Evolutionary conservation across 2,797 vertebrate species (phyloP), one percentile per base, ranked within the genome.

Genomic region (Pterois miles): DNA sequence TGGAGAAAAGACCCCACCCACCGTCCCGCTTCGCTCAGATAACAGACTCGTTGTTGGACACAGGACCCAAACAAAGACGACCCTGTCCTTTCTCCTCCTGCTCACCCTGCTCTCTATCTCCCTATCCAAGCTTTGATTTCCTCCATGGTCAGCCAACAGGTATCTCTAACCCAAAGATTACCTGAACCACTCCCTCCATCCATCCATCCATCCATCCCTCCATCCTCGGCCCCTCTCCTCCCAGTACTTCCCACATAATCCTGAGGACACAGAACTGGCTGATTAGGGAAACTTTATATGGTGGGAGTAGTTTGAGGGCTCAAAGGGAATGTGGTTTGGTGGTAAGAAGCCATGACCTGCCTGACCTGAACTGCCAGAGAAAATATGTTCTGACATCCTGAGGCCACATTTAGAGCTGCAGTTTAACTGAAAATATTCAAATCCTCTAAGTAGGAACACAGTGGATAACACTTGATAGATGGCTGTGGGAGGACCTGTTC

Each of bases 41-140:
- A 95, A 96, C 94, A 46, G 93, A 58, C 86, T 86, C 87, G 89
- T 95, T 95, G 94, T 96, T 94, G 90, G 88, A 76, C 20, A 36
- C 71, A 54, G 87, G 86, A 84, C 86, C 81, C 80, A 82, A 92
- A 96, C 95, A 96, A 96, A 95, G 93, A 88, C 89, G 70, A 92
- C 92, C 93, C 94, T 96, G 95, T 96, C 88, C 87, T 87, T 87
- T 65, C 83, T 81, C 76, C 80, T 80, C 88, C 80, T 80, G 65
- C 81, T 71, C 81, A 59, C 85, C 65, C 65, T 53, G 0, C 82
- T 78, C 81, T 50, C 84, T 68, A 62, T 86, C 84, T 93, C 88
- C 87, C 80, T 85, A 65, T 90, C 86, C 60, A 48, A 90, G 93
- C 91, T 94, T 95, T 94, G 93, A 95, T 94, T 96, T 94, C 92